Evolutionary conservation across 1,140 invertebrate species (phyloP).

Genomic region (Samia ricini): DNA sequence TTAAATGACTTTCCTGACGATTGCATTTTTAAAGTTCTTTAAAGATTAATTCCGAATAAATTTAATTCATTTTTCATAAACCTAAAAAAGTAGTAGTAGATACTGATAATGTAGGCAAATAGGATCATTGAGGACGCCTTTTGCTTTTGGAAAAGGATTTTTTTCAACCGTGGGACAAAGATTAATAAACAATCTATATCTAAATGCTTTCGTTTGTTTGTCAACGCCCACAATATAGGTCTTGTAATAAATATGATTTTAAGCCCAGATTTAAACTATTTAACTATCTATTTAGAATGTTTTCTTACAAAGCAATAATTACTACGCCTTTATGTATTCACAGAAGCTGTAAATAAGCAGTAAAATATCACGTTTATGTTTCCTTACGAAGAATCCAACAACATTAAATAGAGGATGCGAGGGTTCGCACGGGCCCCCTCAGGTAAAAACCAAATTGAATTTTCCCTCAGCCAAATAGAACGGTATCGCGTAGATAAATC

Average conservation of each 20-base stretch:
- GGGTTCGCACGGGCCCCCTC: slow-evolving; percentile 46
- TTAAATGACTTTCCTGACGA: neutral
- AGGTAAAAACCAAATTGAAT: slow-evolving; percentile 73
- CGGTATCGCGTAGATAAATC: slow-evolving; percentile 72
- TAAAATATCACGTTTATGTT: slow-evolving; percentile 37
- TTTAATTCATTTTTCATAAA: no score
- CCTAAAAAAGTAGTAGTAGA: no score
- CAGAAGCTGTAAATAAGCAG: slow-evolving; percentile 21
- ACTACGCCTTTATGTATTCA: neutral
- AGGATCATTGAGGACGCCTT: no score
- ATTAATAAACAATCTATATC: no score
- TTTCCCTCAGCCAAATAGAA: slow-evolving; percentile 59
- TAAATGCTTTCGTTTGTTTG: no score
- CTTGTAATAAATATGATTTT: no score
- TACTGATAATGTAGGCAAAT: no score
- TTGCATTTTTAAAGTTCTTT: no score
- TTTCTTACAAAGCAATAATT: neutral
- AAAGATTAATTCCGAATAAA: no score
- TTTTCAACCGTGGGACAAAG: no score
- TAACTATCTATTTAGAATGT: neutral
- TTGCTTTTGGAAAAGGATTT: no score
- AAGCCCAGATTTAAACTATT: neutral
- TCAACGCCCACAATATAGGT: no score
- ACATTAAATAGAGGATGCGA: slow-evolving; percentile 49
- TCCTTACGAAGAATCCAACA: slow-evolving; percentile 38